Evolutionary conservation across 1,140 invertebrate species (phyloP).

Genomic region (Drosophila sproati): DNA sequence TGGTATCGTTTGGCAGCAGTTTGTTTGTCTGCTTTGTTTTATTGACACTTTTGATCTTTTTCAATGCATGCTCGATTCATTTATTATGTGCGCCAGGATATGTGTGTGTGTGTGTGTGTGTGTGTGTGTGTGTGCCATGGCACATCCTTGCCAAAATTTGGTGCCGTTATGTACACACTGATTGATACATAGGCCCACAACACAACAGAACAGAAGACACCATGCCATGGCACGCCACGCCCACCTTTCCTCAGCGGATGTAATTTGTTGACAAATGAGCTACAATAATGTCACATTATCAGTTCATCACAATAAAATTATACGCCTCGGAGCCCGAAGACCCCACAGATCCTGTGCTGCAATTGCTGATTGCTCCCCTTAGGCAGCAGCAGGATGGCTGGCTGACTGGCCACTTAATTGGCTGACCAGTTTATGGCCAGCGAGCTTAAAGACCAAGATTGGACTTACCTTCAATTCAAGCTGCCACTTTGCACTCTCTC

Average conservation of each 20-base stretch:
- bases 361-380: constrained; percentile 38
- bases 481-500: too few species aligned
- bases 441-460: not conserved
- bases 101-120: not conserved
- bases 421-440: constrained; percentile 36
- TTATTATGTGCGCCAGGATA: constrained; percentile 59
- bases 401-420: constrained; percentile 41
- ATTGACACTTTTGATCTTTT: constrained; percentile 82
- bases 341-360: constrained; percentile 17
- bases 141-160: constrained; percentile 46
- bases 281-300: constrained; percentile 82
- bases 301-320: constrained; percentile 83
- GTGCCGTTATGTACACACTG: constrained; percentile 59
- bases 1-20: constrained; percentile 34
- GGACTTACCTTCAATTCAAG: constrained; percentile 22
- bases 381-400: not conserved
- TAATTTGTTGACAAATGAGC: constrained; percentile 83
- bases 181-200: constrained; percentile 65
- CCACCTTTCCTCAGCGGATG: constrained; percentile 54
- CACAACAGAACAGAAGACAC: not conserved
- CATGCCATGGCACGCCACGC: constrained; percentile 3
- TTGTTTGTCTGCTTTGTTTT: constrained; percentile 76
- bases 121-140: not conserved
- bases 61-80: constrained; percentile 75
- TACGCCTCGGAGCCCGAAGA: constrained; percentile 45